Evolutionary conservation across 2,113 vertebrate genomes (phyloP).

Genomic region (Mesitornis unicolor): DNA sequence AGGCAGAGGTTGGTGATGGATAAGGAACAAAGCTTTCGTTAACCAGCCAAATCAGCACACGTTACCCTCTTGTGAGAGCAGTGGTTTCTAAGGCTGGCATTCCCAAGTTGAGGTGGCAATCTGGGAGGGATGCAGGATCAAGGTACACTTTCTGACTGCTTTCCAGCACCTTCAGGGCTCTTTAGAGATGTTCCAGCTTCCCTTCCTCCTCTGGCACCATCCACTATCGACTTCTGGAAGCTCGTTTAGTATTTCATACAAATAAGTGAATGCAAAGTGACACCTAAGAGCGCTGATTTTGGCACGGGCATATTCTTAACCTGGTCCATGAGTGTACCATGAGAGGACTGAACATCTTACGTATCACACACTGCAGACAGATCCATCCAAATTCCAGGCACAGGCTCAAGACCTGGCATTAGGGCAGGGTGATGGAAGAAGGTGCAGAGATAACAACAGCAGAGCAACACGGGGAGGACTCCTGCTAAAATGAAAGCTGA

Average conservation of each 20-base stretch:
- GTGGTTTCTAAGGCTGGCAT: fast-evolving
- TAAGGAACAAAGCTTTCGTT: neutral
- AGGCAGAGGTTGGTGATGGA: neutral
- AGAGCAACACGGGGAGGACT: neutral
- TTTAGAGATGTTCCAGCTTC: neutral
- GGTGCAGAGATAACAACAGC: neutral
- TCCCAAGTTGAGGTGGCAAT: neutral
- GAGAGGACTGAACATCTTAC: neutral
- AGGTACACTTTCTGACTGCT: neutral
- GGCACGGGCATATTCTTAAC: neutral
- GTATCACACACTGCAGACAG: neutral
- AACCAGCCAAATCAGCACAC: neutral
- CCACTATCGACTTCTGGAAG: neutral
- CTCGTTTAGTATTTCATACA: neutral
- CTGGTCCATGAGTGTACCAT: neutral
- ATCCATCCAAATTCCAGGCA: neutral
- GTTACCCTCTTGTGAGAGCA: neutral
- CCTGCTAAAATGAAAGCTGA: neutral
- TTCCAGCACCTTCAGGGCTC: neutral
- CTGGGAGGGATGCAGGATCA: neutral
- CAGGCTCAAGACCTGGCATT: neutral
- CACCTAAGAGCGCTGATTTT: neutral
- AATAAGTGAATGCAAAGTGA: fast-evolving
- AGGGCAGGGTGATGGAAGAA: neutral
- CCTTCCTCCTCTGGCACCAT: neutral